Percentiles rank a stretch among this genome's conserved stretches.
Conservation (phyloP, 2,797 vertebrate species). For the Dallia pectoralis region DNA sequence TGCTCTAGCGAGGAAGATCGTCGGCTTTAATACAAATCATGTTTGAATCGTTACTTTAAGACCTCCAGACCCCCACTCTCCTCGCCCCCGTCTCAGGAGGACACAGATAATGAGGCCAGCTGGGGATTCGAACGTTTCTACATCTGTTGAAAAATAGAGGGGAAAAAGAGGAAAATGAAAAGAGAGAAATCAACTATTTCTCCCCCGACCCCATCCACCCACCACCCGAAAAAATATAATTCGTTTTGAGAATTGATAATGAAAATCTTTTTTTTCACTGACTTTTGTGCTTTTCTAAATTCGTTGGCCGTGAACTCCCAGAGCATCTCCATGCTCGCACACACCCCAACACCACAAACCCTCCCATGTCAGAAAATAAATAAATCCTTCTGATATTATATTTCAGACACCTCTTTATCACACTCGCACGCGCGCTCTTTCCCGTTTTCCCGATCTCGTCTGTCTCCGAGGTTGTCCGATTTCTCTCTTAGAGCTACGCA, state of each 20-base stretch:
- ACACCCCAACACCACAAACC: conserved; percentile 59
- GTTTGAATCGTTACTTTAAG: conserved; percentile 89
- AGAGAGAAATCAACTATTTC: conserved; percentile 64
- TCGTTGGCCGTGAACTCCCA: conserved; percentile 68
- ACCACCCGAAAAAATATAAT: conserved; percentile 56
- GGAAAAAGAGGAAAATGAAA: conserved; percentile 54
- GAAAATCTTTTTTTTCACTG: conserved; percentile 48
- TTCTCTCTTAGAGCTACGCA: conserved; percentile 40
- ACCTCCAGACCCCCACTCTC: conserved; percentile 76
- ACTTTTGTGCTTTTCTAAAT: conserved; percentile 62
- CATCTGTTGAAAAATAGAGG: conserved; percentile 79
- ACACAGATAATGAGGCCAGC: conserved; percentile 88
- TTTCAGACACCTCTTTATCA: conserved; percentile 72
- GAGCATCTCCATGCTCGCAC: conserved; percentile 55
- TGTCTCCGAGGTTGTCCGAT: conserved; percentile 44
- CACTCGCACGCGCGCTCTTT: conserved; percentile 41
- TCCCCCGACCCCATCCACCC: too few relatives aligned
- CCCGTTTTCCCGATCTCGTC: conserved; percentile 40
- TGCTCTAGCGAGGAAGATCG: conserved; percentile 71
- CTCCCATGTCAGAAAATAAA: conserved; percentile 66
- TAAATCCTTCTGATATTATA: conserved; percentile 75
- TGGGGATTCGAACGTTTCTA: conserved; percentile 89
- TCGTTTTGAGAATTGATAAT: conserved; percentile 77
- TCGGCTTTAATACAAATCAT: conserved; percentile 94
- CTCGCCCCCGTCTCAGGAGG: conserved; percentile 65